Evolutionary conservation across 2,113 vertebrate species (phyloP), one percentile per base, ranked within the genome.

Genomic region (Uria aalge): DNA sequence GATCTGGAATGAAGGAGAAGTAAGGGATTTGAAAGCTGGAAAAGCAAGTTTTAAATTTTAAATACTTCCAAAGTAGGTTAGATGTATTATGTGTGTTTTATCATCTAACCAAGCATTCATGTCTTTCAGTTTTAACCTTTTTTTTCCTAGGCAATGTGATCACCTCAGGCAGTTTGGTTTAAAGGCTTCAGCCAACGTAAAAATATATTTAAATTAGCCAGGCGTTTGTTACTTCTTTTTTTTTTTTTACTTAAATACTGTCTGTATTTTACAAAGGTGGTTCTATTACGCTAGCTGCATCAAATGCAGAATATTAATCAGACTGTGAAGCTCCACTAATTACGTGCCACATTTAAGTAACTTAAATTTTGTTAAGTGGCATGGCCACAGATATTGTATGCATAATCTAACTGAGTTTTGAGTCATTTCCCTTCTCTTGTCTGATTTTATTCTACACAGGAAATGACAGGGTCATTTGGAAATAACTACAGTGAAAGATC

Each of bases 401-500:
- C 86, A 92, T 92, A 96, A 96, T 92, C 71, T 85, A 85, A 85
- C 66, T 53, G 36, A 85, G 74, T 79, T 94, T 94, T 95, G 91
- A 97, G 92, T 95, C 48, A 97, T 95, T 95, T 97, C 94, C 94
- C 62, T 92, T 95, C 91, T 95, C 94, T 97, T 85, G 84, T 91
- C 92, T 94, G 86, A 95, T 96, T 95, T 94, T 91, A 91, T 95
- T 90, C 84, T 69, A 83, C 66, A 79, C 92, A 96, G 96, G 97
- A 95, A 97, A 91, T 92, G 77, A 97, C 84, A 95, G 81, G 88
- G 95, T 95, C 91, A 95, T 82, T 97, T 95, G 71, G 81, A 96
- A 97, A 90, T 95, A 92, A 89, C 89, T 92, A 84, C 84, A 92
- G 83, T 16, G 45, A 90, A 79, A 96, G 96, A 97, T 97, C 86